Evolutionary conservation across 2,113 vertebrate species (phyloP).

Genomic region (Laticauda colubrina): DNA sequence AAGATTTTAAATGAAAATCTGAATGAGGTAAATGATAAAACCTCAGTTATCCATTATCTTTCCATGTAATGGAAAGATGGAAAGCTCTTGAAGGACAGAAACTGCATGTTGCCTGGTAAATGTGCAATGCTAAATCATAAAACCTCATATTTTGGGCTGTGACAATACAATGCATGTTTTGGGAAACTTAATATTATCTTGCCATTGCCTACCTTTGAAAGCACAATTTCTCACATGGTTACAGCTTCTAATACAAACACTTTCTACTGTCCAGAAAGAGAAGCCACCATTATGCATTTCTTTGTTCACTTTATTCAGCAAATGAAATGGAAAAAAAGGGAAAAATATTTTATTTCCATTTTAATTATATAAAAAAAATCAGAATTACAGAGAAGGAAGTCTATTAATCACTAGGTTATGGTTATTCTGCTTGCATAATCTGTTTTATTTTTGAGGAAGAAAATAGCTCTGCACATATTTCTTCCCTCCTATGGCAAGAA

Average conservation of each 20-base stretch:
- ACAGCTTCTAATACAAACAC: slow-evolving; percentile 22
- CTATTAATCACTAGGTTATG: neutral
- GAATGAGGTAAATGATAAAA: slow-evolving; percentile 29
- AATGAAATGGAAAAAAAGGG: neutral
- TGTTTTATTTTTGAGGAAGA: slow-evolving; percentile 13
- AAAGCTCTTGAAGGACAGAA: slow-evolving; percentile 31
- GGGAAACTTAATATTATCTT: slow-evolving; percentile 12
- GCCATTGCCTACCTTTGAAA: slow-evolving; percentile 29
- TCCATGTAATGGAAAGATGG: slow-evolving; percentile 40
- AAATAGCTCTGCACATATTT: neutral
- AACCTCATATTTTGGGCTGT: slow-evolving; percentile 45
- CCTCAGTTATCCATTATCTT: slow-evolving; percentile 44
- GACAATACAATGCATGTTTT: slow-evolving; percentile 40
- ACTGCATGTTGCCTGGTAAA: slow-evolving; percentile 35
- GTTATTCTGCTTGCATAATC: slow-evolving; percentile 17
- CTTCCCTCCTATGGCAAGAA: neutral
- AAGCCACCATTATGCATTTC: slow-evolving; percentile 3
- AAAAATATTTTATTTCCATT: slow-evolving; percentile 14
- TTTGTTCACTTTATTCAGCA: slow-evolving; percentile 6
- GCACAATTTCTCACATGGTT: slow-evolving; percentile 27
- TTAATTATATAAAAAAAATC: neutral
- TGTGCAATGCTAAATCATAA: slow-evolving; percentile 38
- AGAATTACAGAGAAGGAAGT: neutral
- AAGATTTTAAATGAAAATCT: slow-evolving; percentile 20
- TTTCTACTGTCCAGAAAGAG: slow-evolving; percentile 29